Evolutionary conservation across 2,113 vertebrate genomes (phyloP).

Genomic region (Aegotheles bennettii): DNA sequence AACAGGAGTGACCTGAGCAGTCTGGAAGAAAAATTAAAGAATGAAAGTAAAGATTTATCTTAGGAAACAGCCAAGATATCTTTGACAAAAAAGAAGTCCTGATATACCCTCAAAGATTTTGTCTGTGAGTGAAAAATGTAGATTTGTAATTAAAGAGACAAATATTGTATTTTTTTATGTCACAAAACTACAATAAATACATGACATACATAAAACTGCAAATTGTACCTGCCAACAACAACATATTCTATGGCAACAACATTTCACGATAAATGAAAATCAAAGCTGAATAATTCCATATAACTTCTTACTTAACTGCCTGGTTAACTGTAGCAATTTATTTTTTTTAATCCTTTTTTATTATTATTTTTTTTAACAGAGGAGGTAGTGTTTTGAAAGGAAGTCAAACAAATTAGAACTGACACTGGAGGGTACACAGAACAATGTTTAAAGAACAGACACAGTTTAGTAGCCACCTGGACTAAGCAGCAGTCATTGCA

Average conservation of each 20-base stretch:
- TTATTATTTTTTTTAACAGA: too few relatives aligned
- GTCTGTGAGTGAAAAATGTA: not conserved
- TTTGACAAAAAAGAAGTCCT: not conserved
- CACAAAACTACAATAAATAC: not conserved
- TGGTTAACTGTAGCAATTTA: not conserved
- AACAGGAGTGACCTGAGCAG: not conserved
- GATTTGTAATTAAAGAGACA: not conserved
- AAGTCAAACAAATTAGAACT: not conserved
- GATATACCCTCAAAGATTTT: not conserved
- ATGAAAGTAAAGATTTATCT: not conserved
- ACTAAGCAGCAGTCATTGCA: not conserved
- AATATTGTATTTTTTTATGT: not conserved
- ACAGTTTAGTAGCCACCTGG: not conserved
- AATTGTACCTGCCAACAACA: not conserved
- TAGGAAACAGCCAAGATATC: not conserved
- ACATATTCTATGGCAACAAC: not conserved
- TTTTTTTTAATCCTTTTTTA: too few relatives aligned
- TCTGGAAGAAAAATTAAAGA: not conserved
- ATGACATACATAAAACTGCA: not conserved
- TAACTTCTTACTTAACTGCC: not conserved
- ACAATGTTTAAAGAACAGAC: not conserved
- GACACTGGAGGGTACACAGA: not conserved
- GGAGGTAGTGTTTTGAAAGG: not conserved
- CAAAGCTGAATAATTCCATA: not conserved
- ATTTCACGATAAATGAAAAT: not conserved